These are phyloP conservation scores for Orchesella flavescens DNA, from an alignment of 2,888 invertebrate genomes.

Conservation along the genomic window DNA sequence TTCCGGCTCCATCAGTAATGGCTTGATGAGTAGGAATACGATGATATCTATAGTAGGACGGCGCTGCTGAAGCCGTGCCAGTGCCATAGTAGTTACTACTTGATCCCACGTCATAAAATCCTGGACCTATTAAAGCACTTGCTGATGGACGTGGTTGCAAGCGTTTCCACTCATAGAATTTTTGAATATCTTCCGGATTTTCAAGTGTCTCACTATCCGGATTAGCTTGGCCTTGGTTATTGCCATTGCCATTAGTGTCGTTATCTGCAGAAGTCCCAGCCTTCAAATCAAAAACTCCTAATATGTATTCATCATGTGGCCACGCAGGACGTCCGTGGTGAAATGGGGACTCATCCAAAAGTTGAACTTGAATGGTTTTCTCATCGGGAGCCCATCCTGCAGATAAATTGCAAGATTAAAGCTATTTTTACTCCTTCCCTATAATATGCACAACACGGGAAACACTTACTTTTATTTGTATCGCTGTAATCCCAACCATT, in stretches of 20 bases:
- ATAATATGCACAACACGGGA: no score
- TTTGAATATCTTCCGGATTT: background rate
- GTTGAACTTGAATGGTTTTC: slow-evolving; percentile 61
- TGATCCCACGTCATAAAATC: slow-evolving; percentile 45
- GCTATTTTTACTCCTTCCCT: no score
- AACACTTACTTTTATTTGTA: slow-evolving; percentile 36
- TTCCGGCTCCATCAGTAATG: slow-evolving; percentile 34
- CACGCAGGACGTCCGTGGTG: slow-evolving; percentile 54
- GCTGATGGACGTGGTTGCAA: slow-evolving; percentile 44
- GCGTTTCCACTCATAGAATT: slow-evolving; percentile 58
- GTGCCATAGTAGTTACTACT: slow-evolving; percentile 17
- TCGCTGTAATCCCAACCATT: slow-evolving; percentile 61
- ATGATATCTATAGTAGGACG: slow-evolving; percentile 27
- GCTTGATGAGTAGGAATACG: slow-evolving; percentile 42
- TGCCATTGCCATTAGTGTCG: background rate
- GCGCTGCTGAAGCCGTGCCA: background rate
- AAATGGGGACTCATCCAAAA: slow-evolving; percentile 58
- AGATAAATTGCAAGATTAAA: background rate
- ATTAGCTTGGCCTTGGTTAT: background rate
- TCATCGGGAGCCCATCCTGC: slow-evolving; percentile 54
- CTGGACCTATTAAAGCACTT: slow-evolving; percentile 52
- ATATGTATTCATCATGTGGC: slow-evolving; percentile 62
- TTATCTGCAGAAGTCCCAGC: background rate
- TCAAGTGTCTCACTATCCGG: background rate
- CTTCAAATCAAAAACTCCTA: slow-evolving; percentile 38